Base-by-base conservation (phyloP, 2,113 vertebrate species). In the Prietella phreatophila region DNA sequence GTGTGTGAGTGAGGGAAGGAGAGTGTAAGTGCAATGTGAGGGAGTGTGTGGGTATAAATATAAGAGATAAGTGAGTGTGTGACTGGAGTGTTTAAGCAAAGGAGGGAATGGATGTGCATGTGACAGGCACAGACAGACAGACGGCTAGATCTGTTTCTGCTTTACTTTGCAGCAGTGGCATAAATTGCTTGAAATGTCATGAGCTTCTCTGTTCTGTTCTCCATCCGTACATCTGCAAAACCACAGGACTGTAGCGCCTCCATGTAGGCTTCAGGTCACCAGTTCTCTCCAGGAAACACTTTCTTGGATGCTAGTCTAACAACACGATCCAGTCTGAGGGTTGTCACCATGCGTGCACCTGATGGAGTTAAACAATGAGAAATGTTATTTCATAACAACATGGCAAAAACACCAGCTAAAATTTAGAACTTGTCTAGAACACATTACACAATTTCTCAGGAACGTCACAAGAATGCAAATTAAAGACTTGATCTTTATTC, bases 261-360 rank as follows among this genome's bases (percentile, higher is more conserved):
- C 94, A 95, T 95, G 81, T 94, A 96, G 25, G 36, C 61, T 50
- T 95, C 92, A 0, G 94, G 95, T 13, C 22, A 87, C 95, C 95
- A 96, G 80, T 91, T 94, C 0, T 92, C 86, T 7, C 83, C 88
- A 11, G 89, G 86, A 10, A 95, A 56, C 27, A 91, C 39, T 27
- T 80, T 79, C 86, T 86, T 92, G 9, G 92, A 91, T 53, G 89
- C 90, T 0, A 89, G 0, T 6, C 33, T 0, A 27, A 50, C 82
- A 36, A 95, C 0, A 19, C 0, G 3, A 1, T n/a, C 19, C 58
- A 92, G 75, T 60, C 65, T 92, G 61, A 95, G 83, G 2, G 93
- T 93, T 10, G 94, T 93, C 73, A 95, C 93, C 93, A 95, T 95
- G 13, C 93, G 33, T 4, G 87, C 93, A 69, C 93, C 95, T 95